Percentiles rank a stretch among this genome's conserved stretches.
These are phyloP conservation scores for Phrynosoma blainvillii DNA, from an alignment of 2,113 vertebrate species.

Conservation along the genomic window DNA sequence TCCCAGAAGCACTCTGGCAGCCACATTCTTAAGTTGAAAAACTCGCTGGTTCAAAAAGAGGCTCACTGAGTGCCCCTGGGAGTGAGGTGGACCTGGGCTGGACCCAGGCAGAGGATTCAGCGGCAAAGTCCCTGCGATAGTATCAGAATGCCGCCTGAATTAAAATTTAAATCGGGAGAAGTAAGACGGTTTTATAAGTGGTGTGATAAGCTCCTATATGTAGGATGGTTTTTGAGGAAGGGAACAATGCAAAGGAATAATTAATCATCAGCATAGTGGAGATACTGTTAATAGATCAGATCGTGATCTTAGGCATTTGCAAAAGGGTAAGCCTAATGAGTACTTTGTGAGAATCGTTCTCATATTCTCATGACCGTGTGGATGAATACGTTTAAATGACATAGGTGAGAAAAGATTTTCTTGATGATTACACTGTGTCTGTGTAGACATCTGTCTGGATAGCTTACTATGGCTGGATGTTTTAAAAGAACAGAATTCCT, in stretches of 20 bases:
- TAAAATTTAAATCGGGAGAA: too few species aligned
- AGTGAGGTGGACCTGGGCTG: too few species aligned
- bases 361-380: conserved; percentile 10
- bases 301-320: conserved; percentile 30
- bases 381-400: conserved; percentile 50
- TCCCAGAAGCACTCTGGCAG: too few species aligned
- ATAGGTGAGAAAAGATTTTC: conserved; percentile 26
- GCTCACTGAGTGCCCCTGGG: too few species aligned
- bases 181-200: too few species aligned
- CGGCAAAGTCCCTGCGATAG: too few species aligned
- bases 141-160: too few species aligned
- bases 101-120: too few species aligned
- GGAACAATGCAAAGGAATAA: not conserved
- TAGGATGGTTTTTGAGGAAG: conserved; percentile 10
- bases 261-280: conserved; percentile 35
- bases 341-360: conserved; percentile 20
- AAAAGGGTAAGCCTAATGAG: conserved; percentile 16
- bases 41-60: too few species aligned
- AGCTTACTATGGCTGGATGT: not conserved
- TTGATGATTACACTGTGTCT: conserved; percentile 28
- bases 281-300: conserved; percentile 31
- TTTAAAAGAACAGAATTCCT: conserved; percentile 16
- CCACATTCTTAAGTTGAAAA: too few species aligned
- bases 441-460: not conserved
- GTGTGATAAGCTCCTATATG: not conserved